These are phyloP conservation scores for Phenganax subtilis DNA, from an alignment of 92 coral and sea anemone genomes.

Conservation along the genomic window DNA sequence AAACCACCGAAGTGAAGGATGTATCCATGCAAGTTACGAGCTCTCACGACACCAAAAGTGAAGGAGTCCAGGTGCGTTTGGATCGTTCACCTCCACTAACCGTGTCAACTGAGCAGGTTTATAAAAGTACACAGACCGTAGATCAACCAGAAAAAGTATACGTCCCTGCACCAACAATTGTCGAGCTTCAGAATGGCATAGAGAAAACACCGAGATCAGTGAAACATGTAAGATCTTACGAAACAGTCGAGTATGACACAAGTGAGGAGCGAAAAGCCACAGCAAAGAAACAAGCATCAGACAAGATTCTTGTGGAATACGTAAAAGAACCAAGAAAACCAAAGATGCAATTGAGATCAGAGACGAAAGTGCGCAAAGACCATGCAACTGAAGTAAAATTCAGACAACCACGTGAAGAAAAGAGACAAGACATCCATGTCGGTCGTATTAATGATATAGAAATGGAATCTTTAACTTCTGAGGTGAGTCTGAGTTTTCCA, in stretches of 20 bases:
- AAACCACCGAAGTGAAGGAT: conserved; percentile 34
- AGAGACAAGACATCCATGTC: conserved; percentile 6
- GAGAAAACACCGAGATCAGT: background rate
- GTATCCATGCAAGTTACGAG: conserved; percentile 29
- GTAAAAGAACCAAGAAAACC: conserved; percentile 16
- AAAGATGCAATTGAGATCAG: background rate
- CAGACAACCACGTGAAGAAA: conserved; percentile 6
- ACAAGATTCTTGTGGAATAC: conserved; percentile 19
- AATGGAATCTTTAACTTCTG: conserved; percentile 20
- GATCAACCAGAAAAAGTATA: conserved; percentile 10
- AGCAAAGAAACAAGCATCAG: conserved; percentile 16
- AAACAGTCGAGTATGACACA: background rate
- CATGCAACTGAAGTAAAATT: conserved; percentile 33
- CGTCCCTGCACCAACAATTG: conserved; percentile 13
- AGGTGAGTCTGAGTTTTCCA: background rate
- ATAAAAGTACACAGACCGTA: background rate
- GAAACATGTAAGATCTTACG: conserved; percentile 1
- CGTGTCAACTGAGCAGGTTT: background rate
- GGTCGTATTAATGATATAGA: conserved; percentile 39
- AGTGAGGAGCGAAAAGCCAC: background rate
- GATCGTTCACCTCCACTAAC: conserved; percentile 19
- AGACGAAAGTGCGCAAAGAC: conserved; percentile 8
- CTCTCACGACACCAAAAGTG: conserved; percentile 7
- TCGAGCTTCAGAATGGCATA: conserved; percentile 5
- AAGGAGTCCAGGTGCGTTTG: conserved; percentile 16